Evolutionary conservation across 2,888 invertebrate genomes (phyloP).

Genomic region (Chromoteleia sp.): DNA sequence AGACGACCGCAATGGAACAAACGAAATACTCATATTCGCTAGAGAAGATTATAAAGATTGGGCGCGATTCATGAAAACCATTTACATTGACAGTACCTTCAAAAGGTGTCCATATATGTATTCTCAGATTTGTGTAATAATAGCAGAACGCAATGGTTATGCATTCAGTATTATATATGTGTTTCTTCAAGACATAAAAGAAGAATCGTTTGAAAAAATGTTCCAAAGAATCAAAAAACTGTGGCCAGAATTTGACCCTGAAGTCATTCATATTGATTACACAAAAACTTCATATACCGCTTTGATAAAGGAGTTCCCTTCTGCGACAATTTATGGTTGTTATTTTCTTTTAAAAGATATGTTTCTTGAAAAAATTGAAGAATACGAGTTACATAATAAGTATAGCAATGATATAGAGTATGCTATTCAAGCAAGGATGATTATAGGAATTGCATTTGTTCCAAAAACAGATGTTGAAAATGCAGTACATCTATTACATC

Average conservation of each 20-base stretch:
- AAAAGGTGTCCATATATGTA: constrained; percentile 36
- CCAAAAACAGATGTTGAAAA: constrained; percentile 31
- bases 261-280: constrained; percentile 30
- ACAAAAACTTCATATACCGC: constrained; percentile 20
- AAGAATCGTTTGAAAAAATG: constrained; percentile 29
- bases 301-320: constrained; percentile 28
- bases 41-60: constrained; percentile 56
- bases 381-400: constrained; percentile 16
- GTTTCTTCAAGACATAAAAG: constrained; percentile 17
- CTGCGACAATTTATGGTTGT: constrained; percentile 27
- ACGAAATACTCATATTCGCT: constrained; percentile 48
- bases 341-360: constrained; percentile 26
- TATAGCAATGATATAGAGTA: constrained; percentile 34
- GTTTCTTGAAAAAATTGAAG: constrained; percentile 28
- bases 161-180: constrained; percentile 34
- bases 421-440: constrained; percentile 45
- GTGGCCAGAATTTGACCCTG: constrained; percentile 47
- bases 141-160: constrained; percentile 26
- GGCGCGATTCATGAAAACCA: constrained; percentile 54
- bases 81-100: constrained; percentile 47
- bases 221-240: constrained; percentile 25
- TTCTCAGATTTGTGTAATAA: constrained; percentile 53
- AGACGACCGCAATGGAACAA: constrained; percentile 36
- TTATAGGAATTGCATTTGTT: constrained; percentile 45
- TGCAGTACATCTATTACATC: constrained; percentile 8